A percentile compares a stretch with the other conserved stretches of the same genome.
These are phyloP conservation scores for Sericinus montela DNA, from an alignment of 2,888 invertebrate species.

Conservation along the genomic window DNA sequence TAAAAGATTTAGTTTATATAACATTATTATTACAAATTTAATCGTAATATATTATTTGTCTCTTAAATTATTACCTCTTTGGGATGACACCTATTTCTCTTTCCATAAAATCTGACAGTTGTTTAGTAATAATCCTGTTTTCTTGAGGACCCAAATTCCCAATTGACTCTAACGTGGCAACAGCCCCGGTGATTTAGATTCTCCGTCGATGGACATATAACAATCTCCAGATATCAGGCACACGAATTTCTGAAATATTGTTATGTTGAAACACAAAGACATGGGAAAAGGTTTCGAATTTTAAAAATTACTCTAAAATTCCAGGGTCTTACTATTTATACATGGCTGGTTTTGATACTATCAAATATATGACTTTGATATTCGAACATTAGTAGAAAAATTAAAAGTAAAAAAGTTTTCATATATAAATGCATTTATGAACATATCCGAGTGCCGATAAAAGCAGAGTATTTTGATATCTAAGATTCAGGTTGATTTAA, in stretches of 20 bases:
- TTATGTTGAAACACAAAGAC: no score
- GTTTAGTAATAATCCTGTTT: conserved; percentile 35
- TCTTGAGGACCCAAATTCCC: conserved; percentile 29
- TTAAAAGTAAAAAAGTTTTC: no score
- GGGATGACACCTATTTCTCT: conserved; percentile 46
- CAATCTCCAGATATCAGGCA: conserved; percentile 27
- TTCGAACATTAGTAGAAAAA: no score
- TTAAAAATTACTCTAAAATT: no score
- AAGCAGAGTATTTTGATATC: no score
- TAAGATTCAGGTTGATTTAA: no score
- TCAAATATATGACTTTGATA: no score
- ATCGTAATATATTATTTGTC: not conserved
- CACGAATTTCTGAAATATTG: conserved; percentile 24
- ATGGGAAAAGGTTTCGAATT: no score
- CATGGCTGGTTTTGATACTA: no score
- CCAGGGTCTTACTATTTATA: no score
- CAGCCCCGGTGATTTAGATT: conserved; percentile 24
- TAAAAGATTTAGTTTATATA: conserved; percentile 2
- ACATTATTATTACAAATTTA: not conserved
- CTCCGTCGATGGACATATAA: conserved; percentile 24
- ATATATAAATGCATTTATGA: no score
- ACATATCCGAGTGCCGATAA: no score
- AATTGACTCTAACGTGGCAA: conserved; percentile 30
- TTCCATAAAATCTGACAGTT: conserved; percentile 43
- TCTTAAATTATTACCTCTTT: conserved; percentile 29